Evolutionary conservation across 2,113 vertebrate genomes (phyloP).

Genomic region (Engraulis encrasicolus): DNA sequence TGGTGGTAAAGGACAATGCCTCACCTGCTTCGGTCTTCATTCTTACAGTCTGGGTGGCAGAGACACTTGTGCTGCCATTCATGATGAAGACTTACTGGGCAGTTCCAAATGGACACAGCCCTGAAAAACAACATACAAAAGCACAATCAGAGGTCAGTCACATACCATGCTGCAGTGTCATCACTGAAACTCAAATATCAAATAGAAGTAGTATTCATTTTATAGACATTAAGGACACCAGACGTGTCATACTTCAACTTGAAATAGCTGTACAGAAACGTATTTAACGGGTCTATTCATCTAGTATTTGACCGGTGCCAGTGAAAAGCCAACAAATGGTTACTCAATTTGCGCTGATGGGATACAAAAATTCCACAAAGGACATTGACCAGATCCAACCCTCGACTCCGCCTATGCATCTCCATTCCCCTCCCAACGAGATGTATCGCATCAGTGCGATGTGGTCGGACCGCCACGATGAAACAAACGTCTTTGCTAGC

Average conservation of each 20-base stretch:
- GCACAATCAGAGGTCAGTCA: not conserved
- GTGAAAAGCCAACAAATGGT: not conserved
- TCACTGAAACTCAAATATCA: too few species aligned
- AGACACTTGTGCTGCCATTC: slow-evolving; percentile 74
- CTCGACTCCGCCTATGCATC: slow-evolving; percentile 11
- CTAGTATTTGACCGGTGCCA: not conserved
- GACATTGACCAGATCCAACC: slow-evolving; percentile 8
- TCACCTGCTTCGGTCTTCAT: slow-evolving; percentile 65
- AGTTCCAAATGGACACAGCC: slow-evolving; percentile 12
- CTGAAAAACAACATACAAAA: not conserved
- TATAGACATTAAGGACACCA: too few species aligned
- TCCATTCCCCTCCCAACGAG: not conserved
- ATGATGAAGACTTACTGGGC: slow-evolving; percentile 57
- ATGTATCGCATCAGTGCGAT: not conserved
- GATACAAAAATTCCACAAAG: not conserved
- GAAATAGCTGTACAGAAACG: too few species aligned
- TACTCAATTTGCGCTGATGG: not conserved
- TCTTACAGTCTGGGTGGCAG: slow-evolving; percentile 57
- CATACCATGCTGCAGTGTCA: too few species aligned
- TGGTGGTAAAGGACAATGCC: not conserved
- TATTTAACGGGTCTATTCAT: too few species aligned
- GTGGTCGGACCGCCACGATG: not conserved
- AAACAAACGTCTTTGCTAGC: too few species aligned
- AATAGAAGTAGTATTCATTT: too few species aligned
- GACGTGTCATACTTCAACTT: too few species aligned